These are phyloP conservation scores for Harpalus rubripes DNA, from an alignment of 2,888 invertebrate genomes.

Conservation along the genomic window DNA sequence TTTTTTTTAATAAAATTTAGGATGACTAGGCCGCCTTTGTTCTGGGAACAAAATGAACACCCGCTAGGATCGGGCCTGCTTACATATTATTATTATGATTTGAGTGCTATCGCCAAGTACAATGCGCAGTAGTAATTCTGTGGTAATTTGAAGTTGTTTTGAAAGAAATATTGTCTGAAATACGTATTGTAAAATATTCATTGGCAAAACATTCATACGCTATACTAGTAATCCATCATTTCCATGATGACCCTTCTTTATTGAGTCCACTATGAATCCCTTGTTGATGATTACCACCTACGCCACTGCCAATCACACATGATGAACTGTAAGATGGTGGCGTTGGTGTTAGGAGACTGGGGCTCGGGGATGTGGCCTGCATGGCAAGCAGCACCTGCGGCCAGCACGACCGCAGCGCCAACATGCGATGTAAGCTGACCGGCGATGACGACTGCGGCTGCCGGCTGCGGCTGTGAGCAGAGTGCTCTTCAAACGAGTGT, in stretches of 20 bases:
- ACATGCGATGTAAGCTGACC: slow-evolving; percentile 16
- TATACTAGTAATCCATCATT: neutral
- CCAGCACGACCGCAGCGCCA: neutral
- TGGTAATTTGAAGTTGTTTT: too few relatives aligned
- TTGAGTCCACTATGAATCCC: neutral
- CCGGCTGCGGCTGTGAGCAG: neutral
- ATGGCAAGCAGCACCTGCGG: slow-evolving; percentile 60
- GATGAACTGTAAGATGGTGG: slow-evolving; percentile 59
- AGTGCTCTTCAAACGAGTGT: neutral
- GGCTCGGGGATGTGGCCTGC: slow-evolving; percentile 5
- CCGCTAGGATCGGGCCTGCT: too few relatives aligned
- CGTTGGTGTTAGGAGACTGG: neutral
- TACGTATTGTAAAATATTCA: too few relatives aligned
- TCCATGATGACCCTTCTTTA: neutral
- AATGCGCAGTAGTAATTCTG: too few relatives aligned
- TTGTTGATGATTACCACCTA: neutral
- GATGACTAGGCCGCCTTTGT: too few relatives aligned
- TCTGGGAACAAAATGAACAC: too few relatives aligned
- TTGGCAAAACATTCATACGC: too few relatives aligned
- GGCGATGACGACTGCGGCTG: slow-evolving; percentile 6
- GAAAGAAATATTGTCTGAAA: too few relatives aligned
- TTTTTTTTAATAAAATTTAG: too few relatives aligned
- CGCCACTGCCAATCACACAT: slow-evolving; percentile 12
- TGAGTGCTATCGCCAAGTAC: too few relatives aligned
- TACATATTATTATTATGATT: too few relatives aligned